Conservation (phyloP, 1,140 invertebrate genomes). For the Leptopilina clavipes region DNA sequence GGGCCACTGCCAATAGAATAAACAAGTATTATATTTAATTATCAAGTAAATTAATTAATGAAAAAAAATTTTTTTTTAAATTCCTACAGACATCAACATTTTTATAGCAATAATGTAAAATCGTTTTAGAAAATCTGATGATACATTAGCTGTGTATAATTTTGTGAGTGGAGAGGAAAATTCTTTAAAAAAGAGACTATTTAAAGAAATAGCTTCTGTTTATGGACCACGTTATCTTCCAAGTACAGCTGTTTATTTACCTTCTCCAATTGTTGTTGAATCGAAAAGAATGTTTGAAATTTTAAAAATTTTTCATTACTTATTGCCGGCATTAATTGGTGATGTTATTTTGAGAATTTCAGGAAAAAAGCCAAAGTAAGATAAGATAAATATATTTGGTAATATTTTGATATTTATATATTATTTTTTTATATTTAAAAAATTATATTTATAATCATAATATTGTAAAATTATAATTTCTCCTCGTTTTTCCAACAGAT, state of each 20-base stretch:
- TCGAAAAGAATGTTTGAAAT: slow-evolving; percentile 74
- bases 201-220: slow-evolving; percentile 72
- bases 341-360: slow-evolving; percentile 75
- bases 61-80: no score
- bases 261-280: slow-evolving; percentile 75
- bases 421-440: no score
- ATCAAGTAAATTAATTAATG: no score
- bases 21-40: slow-evolving; percentile 23
- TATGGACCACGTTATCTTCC: slow-evolving; percentile 74
- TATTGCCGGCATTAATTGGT: slow-evolving; percentile 78
- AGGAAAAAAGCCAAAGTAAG: slow-evolving; percentile 78
- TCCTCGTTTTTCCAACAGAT: neutral
- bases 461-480: neutral
- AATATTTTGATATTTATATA: no score
- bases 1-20: slow-evolving; percentile 61
- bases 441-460: neutral
- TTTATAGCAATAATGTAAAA: no score
- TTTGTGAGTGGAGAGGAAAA: slow-evolving; percentile 81
- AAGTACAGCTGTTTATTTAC: slow-evolving; percentile 77
- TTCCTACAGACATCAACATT: no score
- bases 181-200: slow-evolving; percentile 80
- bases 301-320: slow-evolving; percentile 76
- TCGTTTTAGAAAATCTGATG: no score
- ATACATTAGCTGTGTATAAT: slow-evolving; percentile 80
- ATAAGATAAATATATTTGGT: no score